Evolutionary conservation across 2,113 vertebrate genomes (phyloP).

Genomic region (Thryonomys swinderianus): DNA sequence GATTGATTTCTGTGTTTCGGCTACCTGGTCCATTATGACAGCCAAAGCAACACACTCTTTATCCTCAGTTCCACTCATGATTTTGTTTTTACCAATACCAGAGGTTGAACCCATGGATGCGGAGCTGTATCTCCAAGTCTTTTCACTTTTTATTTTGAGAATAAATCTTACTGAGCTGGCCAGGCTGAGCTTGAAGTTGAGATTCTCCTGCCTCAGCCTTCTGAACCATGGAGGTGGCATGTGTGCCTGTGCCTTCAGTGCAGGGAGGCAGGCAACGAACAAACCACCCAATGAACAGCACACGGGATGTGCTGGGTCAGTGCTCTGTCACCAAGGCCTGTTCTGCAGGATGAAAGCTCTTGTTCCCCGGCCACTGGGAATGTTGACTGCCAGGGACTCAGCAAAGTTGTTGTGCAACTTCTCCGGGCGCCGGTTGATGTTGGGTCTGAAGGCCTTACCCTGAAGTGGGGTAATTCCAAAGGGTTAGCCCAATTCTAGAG

Average conservation of each 20-base stretch:
- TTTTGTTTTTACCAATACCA: background rate
- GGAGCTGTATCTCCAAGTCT: background rate
- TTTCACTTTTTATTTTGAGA: background rate
- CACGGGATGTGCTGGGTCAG: background rate
- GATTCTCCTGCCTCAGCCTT: background rate
- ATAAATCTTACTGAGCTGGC: background rate
- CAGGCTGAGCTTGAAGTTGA: background rate
- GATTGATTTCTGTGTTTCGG: background rate
- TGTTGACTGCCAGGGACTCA: accelerated
- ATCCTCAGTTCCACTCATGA: background rate
- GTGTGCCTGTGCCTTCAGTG: background rate
- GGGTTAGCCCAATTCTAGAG: background rate
- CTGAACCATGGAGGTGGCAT: background rate
- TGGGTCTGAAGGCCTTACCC: background rate
- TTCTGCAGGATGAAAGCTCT: background rate
- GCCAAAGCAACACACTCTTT: background rate
- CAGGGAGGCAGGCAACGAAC: background rate
- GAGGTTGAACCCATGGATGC: background rate
- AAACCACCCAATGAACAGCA: background rate
- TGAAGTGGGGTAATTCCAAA: background rate
- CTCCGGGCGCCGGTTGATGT: background rate
- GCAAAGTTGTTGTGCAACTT: background rate
- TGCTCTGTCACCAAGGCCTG: no score
- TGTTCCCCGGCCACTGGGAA: background rate
- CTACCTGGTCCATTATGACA: background rate